Evolutionary conservation across 2,888 invertebrate genomes (phyloP).

Genomic region (Polymixis lichenea): DNA sequence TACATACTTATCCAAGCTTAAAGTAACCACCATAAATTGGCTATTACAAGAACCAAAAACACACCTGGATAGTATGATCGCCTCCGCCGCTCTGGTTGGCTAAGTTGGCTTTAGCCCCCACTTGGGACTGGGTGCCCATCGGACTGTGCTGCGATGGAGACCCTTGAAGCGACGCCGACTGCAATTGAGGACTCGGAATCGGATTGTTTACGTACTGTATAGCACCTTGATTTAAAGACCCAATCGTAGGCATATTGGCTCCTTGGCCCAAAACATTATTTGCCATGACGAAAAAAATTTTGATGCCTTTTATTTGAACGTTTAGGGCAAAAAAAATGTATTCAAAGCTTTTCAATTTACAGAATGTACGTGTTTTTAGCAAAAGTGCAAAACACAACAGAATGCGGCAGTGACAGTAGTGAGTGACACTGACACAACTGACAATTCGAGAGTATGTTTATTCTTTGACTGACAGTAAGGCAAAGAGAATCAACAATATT

Average conservation of each 20-base stretch:
- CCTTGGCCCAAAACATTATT: slow-evolving; percentile 77
- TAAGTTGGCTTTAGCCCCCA: slow-evolving; percentile 73
- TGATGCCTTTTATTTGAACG: slow-evolving; percentile 16
- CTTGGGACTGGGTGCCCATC: slow-evolving; percentile 83
- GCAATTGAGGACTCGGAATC: slow-evolving; percentile 84
- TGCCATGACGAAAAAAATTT: slow-evolving; percentile 69
- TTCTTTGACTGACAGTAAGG: too few relatives aligned
- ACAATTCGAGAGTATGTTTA: too few relatives aligned
- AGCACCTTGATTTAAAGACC: slow-evolving; percentile 79
- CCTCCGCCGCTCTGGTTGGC: slow-evolving; percentile 73
- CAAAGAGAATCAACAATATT: too few relatives aligned
- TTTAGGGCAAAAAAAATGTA: not conserved
- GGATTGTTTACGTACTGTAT: slow-evolving; percentile 86
- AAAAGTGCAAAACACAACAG: slow-evolving; percentile 27
- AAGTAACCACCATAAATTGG: not conserved
- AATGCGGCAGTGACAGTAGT: slow-evolving; percentile 16
- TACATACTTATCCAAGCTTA: not conserved
- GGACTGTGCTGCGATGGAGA: slow-evolving; percentile 88
- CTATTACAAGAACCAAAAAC: slow-evolving; percentile 2
- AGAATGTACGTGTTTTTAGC: slow-evolving; percentile 11
- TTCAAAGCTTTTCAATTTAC: not conserved
- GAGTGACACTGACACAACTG: not conserved
- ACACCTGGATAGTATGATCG: slow-evolving; percentile 82
- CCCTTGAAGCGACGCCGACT: slow-evolving; percentile 81
- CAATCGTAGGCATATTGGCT: slow-evolving; percentile 83